Conservation (phyloP, 2,113 vertebrate species). For the Corapipo altera region DNA sequence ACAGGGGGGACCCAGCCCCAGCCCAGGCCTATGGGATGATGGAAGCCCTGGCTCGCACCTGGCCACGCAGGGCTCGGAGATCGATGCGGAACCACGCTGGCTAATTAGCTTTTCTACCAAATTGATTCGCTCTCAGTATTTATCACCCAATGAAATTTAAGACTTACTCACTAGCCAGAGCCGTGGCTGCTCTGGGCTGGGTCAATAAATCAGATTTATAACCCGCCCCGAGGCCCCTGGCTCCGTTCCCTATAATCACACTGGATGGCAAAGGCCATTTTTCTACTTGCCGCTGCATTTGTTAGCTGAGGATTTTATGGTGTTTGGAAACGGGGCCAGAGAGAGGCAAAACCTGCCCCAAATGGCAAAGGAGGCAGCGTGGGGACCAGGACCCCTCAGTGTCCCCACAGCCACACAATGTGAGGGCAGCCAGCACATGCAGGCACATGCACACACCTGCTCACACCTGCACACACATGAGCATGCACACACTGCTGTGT, state of each 20-base stretch:
- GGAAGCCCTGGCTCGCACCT: not conserved
- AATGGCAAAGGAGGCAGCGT: not conserved
- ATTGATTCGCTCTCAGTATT: constrained; percentile 73
- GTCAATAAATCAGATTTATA: constrained; percentile 74
- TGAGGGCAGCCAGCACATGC: not conserved
- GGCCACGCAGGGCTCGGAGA: not conserved
- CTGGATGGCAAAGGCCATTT: constrained; percentile 42
- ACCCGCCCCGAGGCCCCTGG: constrained; percentile 51
- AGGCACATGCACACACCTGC: accelerated
- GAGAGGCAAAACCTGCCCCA: not conserved
- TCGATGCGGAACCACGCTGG: constrained; percentile 15
- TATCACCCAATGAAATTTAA: constrained; percentile 76
- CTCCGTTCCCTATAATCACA: constrained; percentile 53
- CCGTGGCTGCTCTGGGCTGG: constrained; percentile 33
- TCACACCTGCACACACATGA: not conserved
- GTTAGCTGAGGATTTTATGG: constrained; percentile 25
- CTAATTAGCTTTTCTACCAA: constrained; percentile 77
- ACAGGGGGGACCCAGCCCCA: accelerated
- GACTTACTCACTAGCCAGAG: constrained; percentile 62
- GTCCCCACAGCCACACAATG: not conserved
- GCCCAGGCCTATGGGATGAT: not conserved
- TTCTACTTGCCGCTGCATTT: constrained; percentile 7
- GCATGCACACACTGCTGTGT: not conserved
- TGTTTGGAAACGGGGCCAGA: not conserved
- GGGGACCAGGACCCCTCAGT: not conserved